Evolutionary conservation across 2,797 vertebrate genomes (phyloP).

Genomic region (Oryzias sinensis): DNA sequence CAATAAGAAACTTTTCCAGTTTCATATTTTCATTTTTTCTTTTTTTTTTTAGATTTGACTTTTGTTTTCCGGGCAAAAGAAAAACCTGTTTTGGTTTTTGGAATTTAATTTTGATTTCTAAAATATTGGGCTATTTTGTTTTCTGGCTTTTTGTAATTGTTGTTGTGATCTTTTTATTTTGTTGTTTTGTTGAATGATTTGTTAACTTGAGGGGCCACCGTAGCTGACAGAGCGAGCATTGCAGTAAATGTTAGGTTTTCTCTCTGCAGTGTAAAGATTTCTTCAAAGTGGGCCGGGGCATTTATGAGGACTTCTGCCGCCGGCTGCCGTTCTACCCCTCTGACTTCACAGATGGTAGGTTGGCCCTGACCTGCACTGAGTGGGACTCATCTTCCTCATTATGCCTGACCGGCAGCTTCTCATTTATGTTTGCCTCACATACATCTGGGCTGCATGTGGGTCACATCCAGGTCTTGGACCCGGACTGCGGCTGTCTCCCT

Average conservation of each 20-base stretch:
- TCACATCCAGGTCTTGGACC: slow-evolving; percentile 3
- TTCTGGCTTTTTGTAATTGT: no score
- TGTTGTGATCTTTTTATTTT: no score
- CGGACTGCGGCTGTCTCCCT: slow-evolving; percentile 29
- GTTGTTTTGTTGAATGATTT: no score
- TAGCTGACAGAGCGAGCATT: background rate
- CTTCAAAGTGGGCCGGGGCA: slow-evolving; percentile 86
- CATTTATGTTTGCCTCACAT: slow-evolving; percentile 51
- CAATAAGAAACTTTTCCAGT: no score
- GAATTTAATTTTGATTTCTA: no score
- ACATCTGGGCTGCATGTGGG: slow-evolving; percentile 39
- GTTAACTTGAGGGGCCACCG: no score
- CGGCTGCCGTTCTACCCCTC: slow-evolving; percentile 87
- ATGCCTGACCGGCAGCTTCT: slow-evolving; percentile 48
- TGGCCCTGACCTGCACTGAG: slow-evolving; percentile 38
- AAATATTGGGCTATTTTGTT: no score
- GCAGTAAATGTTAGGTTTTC: slow-evolving; percentile 22
- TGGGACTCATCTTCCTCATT: slow-evolving; percentile 65
- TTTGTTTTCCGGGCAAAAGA: no score
- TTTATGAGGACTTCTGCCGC: slow-evolving; percentile 89
- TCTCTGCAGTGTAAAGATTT: slow-evolving; percentile 82
- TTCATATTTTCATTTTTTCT: no score
- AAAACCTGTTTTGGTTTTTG: no score
- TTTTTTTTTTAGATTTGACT: no score
- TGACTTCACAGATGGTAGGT: slow-evolving; percentile 87